Evolutionary conservation across 2,797 vertebrate genomes (phyloP).

Genomic region (Helicolenus hilgendorfi): DNA sequence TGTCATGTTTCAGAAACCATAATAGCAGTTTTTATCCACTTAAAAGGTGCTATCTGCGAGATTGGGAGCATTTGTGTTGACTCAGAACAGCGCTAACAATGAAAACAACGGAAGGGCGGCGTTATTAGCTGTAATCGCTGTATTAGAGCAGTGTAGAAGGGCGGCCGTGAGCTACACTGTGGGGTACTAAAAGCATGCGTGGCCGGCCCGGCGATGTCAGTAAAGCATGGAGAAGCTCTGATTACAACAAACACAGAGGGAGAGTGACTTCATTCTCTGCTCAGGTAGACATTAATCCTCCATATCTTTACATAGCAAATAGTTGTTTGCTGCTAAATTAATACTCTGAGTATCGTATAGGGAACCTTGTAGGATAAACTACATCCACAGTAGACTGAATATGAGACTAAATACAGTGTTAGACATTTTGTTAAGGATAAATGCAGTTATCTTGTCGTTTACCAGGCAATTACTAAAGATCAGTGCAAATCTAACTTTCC

Average conservation of each 20-base stretch:
- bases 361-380: neutral
- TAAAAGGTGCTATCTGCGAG: neutral
- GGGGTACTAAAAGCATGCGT: no score
- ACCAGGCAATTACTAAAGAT: neutral
- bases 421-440: neutral
- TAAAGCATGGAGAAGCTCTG: no score
- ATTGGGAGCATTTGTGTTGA: neutral
- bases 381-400: neutral
- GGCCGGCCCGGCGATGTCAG: no score
- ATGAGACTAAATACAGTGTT: neutral
- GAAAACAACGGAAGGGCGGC: no score
- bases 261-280: neutral
- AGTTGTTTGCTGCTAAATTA: neutral
- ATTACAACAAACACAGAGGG: no score
- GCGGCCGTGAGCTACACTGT: no score
- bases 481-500: neutral
- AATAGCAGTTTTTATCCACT: neutral
- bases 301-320: neutral
- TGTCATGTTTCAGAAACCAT: neutral
- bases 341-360: neutral
- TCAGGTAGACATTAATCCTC: neutral
- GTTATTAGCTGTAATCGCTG: no score
- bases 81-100: neutral
- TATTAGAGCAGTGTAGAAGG: no score
- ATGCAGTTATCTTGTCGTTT: neutral